These are phyloP conservation scores for Macaca nemestrina DNA, from an alignment of 2,113 vertebrate species.

Conservation along the genomic window DNA sequence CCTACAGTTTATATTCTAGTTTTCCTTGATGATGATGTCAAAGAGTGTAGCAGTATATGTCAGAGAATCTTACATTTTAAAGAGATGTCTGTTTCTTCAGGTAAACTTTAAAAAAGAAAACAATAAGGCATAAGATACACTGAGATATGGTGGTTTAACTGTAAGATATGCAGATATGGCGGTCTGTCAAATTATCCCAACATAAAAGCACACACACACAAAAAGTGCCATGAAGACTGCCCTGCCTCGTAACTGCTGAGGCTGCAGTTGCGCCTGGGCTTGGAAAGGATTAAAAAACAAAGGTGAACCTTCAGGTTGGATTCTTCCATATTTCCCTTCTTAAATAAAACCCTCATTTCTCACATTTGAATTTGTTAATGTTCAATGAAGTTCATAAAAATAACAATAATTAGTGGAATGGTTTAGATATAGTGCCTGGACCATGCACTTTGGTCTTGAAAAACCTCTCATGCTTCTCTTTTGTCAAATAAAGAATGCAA, in stretches of 20 bases:
- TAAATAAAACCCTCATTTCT: neutral
- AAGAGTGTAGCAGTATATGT: neutral
- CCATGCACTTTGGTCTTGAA: neutral
- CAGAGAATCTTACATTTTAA: neutral
- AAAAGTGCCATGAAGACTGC: too few relatives aligned
- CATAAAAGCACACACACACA: neutral
- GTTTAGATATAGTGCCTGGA: neutral
- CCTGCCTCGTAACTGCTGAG: neutral
- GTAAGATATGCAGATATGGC: neutral
- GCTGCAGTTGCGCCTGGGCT: neutral
- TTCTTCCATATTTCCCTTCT: neutral
- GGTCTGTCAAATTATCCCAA: neutral
- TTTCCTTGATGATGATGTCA: neutral
- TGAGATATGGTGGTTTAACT: neutral
- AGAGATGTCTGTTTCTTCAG: conserved; percentile 5
- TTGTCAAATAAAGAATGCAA: neutral
- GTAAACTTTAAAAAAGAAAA: neutral
- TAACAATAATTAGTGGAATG: neutral
- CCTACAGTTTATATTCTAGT: neutral
- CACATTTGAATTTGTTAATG: neutral
- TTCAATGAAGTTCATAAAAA: neutral
- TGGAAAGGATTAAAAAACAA: neutral
- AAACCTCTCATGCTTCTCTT: neutral
- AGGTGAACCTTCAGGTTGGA: neutral
- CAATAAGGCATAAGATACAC: neutral